phyloP scores from a whole-genome alignment of 1,140 invertebrate genomes.

The Rhopalosiphum maidis region DNA sequence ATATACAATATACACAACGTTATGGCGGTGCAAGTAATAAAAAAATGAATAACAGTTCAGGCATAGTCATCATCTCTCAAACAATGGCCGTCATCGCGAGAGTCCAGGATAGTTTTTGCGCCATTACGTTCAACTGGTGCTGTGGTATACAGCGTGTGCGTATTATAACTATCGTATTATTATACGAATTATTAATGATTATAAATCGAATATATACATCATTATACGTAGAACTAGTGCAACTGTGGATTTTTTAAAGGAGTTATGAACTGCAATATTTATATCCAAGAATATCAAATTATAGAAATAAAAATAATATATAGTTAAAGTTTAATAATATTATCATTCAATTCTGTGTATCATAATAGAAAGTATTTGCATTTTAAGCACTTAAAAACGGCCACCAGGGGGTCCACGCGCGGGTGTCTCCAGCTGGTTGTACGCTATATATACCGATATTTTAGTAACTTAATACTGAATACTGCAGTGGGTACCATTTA shows the following conservation, averaged over 20 bases:
- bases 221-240: neutral
- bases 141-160: neutral
- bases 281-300: neutral
- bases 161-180: neutral
- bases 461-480: too few relatives aligned
- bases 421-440: too few relatives aligned
- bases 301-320: too few relatives aligned
- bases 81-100: neutral
- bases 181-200: neutral
- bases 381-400: too few relatives aligned
- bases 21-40: neutral
- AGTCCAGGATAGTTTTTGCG: neutral
- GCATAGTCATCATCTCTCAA: neutral
- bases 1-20: neutral
- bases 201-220: neutral
- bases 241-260: neutral
- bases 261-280: neutral
- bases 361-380: too few relatives aligned
- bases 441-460: too few relatives aligned
- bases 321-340: too few relatives aligned
- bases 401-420: too few relatives aligned
- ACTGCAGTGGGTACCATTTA: neutral
- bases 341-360: too few relatives aligned
- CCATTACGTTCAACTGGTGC: neutral
- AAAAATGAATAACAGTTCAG: neutral